phyloP scores from a whole-genome alignment of 2,113 vertebrate species.

The Sciurus niger region DNA sequence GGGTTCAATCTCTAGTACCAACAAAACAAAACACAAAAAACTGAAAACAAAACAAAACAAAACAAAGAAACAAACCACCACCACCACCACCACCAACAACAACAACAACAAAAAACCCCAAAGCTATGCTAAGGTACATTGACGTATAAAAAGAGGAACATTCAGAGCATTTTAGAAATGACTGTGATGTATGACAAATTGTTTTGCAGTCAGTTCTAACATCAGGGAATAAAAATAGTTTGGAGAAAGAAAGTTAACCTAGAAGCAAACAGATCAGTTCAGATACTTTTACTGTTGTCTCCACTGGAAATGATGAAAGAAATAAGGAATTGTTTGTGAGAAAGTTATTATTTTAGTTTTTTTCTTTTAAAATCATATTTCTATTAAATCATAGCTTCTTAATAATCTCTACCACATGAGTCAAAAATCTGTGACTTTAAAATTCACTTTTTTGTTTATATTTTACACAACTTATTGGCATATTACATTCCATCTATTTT shows the following conservation, averaged over 20 bases:
- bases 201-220: neutral
- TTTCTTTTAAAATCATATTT: neutral
- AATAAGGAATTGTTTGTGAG: neutral
- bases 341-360: slow-evolving; percentile 32
- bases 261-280: neutral
- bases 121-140: too few species aligned
- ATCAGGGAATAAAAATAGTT: neutral
- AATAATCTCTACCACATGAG: neutral
- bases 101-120: too few species aligned
- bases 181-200: neutral
- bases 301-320: neutral
- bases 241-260: neutral
- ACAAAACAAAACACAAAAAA: too few species aligned
- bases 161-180: neutral
- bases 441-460: slow-evolving; percentile 36
- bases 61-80: too few species aligned
- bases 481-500: slow-evolving; percentile 11
- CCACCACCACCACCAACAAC: too few species aligned
- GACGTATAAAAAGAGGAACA: neutral
- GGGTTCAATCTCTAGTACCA: too few species aligned
- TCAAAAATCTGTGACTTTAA: neutral
- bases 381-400: neutral
- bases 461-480: neutral
- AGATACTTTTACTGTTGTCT: neutral
- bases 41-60: too few species aligned